Evolutionary conservation across 2,797 vertebrate genomes (phyloP).

Genomic region (Syngnathus rostellatus): DNA sequence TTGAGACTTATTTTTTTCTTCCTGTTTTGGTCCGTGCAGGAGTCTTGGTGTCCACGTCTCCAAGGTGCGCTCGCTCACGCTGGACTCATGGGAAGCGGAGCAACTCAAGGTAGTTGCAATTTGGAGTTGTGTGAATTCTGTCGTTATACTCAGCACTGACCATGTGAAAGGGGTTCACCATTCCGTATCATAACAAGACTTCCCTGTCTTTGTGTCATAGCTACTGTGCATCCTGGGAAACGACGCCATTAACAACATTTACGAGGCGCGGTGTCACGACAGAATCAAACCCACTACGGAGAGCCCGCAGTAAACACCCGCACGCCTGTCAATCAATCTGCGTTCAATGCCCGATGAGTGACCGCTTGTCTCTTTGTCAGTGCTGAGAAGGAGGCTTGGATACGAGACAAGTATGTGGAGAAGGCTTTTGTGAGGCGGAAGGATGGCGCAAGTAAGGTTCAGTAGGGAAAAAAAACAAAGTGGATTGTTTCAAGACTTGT

Average conservation of each 20-base stretch:
- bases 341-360: not conserved
- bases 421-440: conserved; percentile 53
- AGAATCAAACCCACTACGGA: conserved; percentile 49
- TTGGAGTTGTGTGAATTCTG: too few species aligned
- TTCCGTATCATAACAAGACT: not conserved
- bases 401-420: conserved; percentile 68
- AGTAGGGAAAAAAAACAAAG: too few species aligned
- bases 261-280: conserved; percentile 49
- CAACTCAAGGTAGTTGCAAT: conserved; percentile 62
- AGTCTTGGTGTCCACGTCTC: conserved; percentile 73
- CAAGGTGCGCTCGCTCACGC: conserved; percentile 70
- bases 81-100: conserved; percentile 74
- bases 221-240: conserved; percentile 69
- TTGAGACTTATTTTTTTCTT: not conserved
- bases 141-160: too few species aligned
- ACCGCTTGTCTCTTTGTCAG: conserved; percentile 28
- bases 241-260: conserved; percentile 62
- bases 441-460: conserved; percentile 19
- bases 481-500: not conserved
- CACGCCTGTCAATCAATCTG: not conserved
- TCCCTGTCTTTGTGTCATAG: conserved; percentile 29
- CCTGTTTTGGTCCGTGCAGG: conserved; percentile 36
- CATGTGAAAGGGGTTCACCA: too few species aligned
- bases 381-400: conserved; percentile 67
- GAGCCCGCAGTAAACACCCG: conserved; percentile 46